Base-by-base conservation (phyloP, 2,113 vertebrate genomes). In the Nycticorax nycticorax region DNA sequence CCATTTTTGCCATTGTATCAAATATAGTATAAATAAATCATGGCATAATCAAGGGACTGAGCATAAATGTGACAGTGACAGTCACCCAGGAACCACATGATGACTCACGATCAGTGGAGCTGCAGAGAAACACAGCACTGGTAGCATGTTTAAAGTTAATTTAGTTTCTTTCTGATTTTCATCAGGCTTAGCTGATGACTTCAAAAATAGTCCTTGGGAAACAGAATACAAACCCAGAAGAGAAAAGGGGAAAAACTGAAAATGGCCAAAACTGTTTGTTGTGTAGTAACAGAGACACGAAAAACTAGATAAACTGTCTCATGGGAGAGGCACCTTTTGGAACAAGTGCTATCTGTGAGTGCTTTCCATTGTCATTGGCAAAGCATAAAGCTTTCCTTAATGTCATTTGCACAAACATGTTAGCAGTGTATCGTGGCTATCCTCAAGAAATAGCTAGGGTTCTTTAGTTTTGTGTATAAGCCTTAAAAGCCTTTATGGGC, bases 91-190 rank as follows among this genome's bases (percentile, higher is more conserved):
- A 97, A 92, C 62, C 3, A 12, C 71, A 39, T 3, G 50, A 88
- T 96, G 95, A 97, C 76, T 97, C 96, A 94, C 2, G 4, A 67
- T 18, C 73, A 62, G 48, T 80, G 87, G 30, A 80, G 85, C 81
- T 93, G 84, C 89, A 96, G 86, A 97, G 84, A 91, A 37, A 7
- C 62, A 75, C 41, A 56, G 14, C 43, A 30, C 33, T 60, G 16
- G 32, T 53, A 83, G 41, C 21, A 86, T 92, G 48, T 88, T 95
- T 95, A 95, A 97, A 97, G 79, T 93, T 96, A 95, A 86, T 94
- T 77, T 43, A 68, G 75, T 88, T 91, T 92, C 71, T 90, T 73
- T 85, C 37, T 79, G 79, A 87, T 91, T 96, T 91, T 96, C 82
- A 86, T 94, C 92, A 96, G 75, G 73, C 50, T 91, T 95, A 85